Base-by-base conservation (phyloP, 2,113 vertebrate genomes). In the Carlito syrichta region DNA sequence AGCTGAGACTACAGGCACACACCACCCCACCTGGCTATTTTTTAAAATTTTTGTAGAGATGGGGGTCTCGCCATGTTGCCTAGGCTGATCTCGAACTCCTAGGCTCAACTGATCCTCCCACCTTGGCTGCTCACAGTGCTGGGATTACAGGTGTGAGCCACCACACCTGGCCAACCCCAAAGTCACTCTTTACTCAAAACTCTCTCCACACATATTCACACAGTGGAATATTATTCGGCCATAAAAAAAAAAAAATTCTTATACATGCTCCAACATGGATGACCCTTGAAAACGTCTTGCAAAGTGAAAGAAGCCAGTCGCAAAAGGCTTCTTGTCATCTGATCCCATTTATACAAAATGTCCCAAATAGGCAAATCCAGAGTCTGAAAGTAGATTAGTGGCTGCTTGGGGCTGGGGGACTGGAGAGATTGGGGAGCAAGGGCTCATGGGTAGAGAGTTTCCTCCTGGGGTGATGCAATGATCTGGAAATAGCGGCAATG, bases 211-310 rank as follows among this genome's bases (percentile, higher is more conserved):
- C 1, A 43, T 2, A n/a, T 7, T 71, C 40, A 40, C 8, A 16
- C 11, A 10, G 9, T 22, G 25, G 30, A 54, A 3, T 8, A 43
- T 40, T 10, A 20, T 22, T 40, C 14, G 2, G 60, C 83, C 79
- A n/a, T 19, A 38, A 30, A 69, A 63, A 82, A 63, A 30, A 86
- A 12, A 6, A 2, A 16, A 25, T 38, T 40, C 56, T 30, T 27
- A 22, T 0, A 7, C 20, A 8, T 0, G 8, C 50, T 63, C 14
- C 2, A 0, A 8, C 16, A 30, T 0, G 30, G 50, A 35, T 11
- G 54, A 52, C 23, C 45, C 32, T 8, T n/a, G 45, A 17, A 45
- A 30, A 35, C 27, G 35, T 2, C 12, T 11, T 0, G 9, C 38
- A 13, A 14, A 30, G 3, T 32, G 38, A 66, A 17, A 90, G 35